Percentiles rank a stretch among this genome's conserved stretches.
Evolutionary conservation across 1,140 invertebrate species (phyloP).

Genomic region (Drosophila truncata): DNA sequence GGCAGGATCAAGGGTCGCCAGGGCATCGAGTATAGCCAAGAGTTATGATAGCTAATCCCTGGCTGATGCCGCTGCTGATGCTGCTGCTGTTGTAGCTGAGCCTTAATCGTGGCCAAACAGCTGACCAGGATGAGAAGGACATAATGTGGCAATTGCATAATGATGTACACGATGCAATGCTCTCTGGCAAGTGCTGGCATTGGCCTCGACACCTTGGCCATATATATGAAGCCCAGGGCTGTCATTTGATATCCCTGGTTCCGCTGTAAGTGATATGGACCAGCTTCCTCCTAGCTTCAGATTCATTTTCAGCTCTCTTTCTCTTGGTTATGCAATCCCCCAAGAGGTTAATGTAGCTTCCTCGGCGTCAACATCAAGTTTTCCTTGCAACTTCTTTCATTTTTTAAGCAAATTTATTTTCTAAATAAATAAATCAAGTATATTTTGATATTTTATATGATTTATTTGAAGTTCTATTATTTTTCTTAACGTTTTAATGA

Average conservation of each 20-base stretch:
- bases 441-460: neutral
- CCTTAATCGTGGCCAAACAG: neutral
- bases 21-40: slow-evolving; percentile 43
- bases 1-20: slow-evolving; percentile 46
- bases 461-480: neutral
- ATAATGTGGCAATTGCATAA: slow-evolving; percentile 4
- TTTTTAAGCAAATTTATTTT: neutral
- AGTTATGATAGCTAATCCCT: neutral
- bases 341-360: neutral
- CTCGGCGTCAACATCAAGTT: neutral
- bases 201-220: slow-evolving; percentile 1
- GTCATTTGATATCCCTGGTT: slow-evolving; percentile 33
- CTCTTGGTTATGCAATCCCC: slow-evolving; percentile 33
- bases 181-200: slow-evolving; percentile 22
- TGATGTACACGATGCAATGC: slow-evolving; percentile 3
- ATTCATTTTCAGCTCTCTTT: slow-evolving; percentile 14
- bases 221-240: slow-evolving; percentile 24
- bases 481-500: slow-evolving; percentile 14
- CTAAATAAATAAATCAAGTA: neutral
- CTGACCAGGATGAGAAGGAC: slow-evolving; percentile 24
- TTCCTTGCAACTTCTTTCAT: neutral
- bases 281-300: slow-evolving; percentile 17
- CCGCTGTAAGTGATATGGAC: slow-evolving; percentile 34
- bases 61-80: neutral
- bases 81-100: neutral